Percentiles rank a stretch among this genome's conserved stretches.
Conservation (phyloP, 2,888 invertebrate species). For the Ectemnius cavifrons region DNA sequence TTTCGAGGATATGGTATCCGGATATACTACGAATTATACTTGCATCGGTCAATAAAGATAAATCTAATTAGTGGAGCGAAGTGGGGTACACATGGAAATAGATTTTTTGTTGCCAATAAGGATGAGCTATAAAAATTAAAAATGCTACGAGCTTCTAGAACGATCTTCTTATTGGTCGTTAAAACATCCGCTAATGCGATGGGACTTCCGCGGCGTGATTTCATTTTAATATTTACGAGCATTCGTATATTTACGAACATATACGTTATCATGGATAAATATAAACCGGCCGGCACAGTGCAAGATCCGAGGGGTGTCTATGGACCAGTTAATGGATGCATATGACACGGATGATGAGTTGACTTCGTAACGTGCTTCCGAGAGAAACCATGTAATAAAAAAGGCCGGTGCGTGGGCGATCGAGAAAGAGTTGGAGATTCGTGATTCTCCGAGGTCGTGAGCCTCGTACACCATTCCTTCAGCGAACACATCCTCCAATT, state of each 20-base stretch:
- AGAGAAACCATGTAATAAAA: slow-evolving; percentile 14
- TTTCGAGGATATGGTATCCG: too few species aligned
- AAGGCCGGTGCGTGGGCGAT: slow-evolving; percentile 43
- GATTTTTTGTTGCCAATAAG: too few species aligned
- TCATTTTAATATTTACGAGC: slow-evolving; percentile 10
- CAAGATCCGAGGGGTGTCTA: slow-evolving; percentile 14
- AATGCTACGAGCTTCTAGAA: too few species aligned
- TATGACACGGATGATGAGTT: slow-evolving; percentile 13
- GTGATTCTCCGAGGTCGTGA: slow-evolving; percentile 40
- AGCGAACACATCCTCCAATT: slow-evolving; percentile 12
- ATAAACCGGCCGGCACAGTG: slow-evolving; percentile 8
- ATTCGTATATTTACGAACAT: neutral
- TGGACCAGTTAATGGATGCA: slow-evolving; percentile 17
- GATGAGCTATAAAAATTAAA: too few species aligned
- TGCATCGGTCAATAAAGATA: too few species aligned
- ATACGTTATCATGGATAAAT: slow-evolving; percentile 22
- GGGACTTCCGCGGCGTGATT: slow-evolving; percentile 12
- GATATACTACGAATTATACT: too few species aligned
- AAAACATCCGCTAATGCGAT: slow-evolving; percentile 7
- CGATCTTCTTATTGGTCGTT: too few species aligned
- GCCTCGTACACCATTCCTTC: slow-evolving; percentile 24
- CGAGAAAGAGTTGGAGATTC: slow-evolving; percentile 18
- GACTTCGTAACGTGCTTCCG: neutral
- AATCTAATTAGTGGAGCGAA: too few species aligned
- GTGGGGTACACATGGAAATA: too few species aligned